Evolutionary conservation across 1,140 invertebrate species (phyloP), one percentile per base, ranked within the genome.

Genomic region (Trachymyrmex septentrionalis): DNA sequence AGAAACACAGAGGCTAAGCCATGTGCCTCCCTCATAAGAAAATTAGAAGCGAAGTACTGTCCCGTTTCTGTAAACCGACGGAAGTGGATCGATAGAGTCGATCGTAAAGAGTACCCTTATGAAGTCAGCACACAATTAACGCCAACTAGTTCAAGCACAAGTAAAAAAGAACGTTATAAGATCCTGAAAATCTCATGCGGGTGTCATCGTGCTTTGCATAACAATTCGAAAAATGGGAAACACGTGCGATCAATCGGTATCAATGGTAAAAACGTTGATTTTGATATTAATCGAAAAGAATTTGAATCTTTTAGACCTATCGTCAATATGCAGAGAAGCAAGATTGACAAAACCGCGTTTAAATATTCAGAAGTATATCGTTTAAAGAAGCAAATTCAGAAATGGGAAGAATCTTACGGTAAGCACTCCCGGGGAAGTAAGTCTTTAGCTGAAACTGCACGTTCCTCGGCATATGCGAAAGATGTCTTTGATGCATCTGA

Each of bases 401-500:
- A 73, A 30, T 73, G 0, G 3, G 19, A 50, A 5, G 69, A 59
- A 50, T 61, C 19, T 34, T 16, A 2, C 19, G n/a, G 10, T 3
- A 75, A 50, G 44, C 19, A 63, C 14, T 16, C 38, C 6, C 80
- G 87, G 14, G 73, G 12, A 2, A 91, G 71, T 7, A 30, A 84
- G 0, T 64, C 82, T 0, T 27, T 85, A 59, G n/a, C 77, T 0
- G 30, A 80, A 5, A 66, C 78, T 12, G 67, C 69, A 2, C 66
- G 19, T 6, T 16, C 61, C 16, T 78, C 86, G 34, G 73, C 73
- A 55, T 63, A 73, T 14, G 61, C 86, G 2, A 30, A 27, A n/a
- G 6, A 27, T 2, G 4, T 44, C 6, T 27, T 72, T 12, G 53
- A 66, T 14, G 38, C 24, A 34, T 12, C 24, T 27, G 34, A 73